Base-by-base conservation (phyloP, 2,113 vertebrate species). In the Atlantisia rogersi region DNA sequence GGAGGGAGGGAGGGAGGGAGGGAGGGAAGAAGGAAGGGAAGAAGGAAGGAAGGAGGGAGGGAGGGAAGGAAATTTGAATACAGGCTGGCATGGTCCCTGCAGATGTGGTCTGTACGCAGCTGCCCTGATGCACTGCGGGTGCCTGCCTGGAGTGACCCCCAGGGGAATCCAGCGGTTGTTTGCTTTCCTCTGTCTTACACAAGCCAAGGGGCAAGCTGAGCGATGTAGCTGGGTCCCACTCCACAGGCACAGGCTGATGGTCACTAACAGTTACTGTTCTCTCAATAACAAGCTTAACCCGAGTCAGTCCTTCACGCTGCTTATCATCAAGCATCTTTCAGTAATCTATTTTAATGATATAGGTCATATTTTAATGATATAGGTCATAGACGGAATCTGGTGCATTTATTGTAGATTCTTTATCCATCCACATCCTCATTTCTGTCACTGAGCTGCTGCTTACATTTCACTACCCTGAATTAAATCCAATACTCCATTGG, bases 161-260 rank as follows among this genome's bases (percentile, higher is more conserved):
- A 1, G 15, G 10, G 19, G 7, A 53, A 5, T 70, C 17, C 69
- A 39, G 29, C 0, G 0, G 6, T 60, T 40, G 17, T 18, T 84
- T 35, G 15, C 3, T 69, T 80, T 92, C 28, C 59, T 58, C 5
- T 3, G 12, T 26, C 25, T 77, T 26, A 19, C 31, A 17, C 17
- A 26, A 86, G 37, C 22, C 39, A 39, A 46, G 20, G 9, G n/a
- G 8, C 0, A 0, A 60, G 29, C 13, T 0, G 1, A 70, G n/a
- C 0, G 2, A 28, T 22, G 31, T 20, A 2, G 29, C 53, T 67
- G 83, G 35, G 52, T 69, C 39, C 15, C 71, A 69, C 13, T 10
- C 1, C 3, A 9, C 28, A 6, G 3, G 15, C 1, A 0, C 26
- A 52, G 24, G n/a, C 56, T 53, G 37, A 50, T 58, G 40, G 16